A percentile compares a stretch with the other conserved stretches of the same genome.
Evolutionary conservation across 2,797 vertebrate genomes (phyloP).

Genomic region (Pipistrellus pygmaeus): DNA sequence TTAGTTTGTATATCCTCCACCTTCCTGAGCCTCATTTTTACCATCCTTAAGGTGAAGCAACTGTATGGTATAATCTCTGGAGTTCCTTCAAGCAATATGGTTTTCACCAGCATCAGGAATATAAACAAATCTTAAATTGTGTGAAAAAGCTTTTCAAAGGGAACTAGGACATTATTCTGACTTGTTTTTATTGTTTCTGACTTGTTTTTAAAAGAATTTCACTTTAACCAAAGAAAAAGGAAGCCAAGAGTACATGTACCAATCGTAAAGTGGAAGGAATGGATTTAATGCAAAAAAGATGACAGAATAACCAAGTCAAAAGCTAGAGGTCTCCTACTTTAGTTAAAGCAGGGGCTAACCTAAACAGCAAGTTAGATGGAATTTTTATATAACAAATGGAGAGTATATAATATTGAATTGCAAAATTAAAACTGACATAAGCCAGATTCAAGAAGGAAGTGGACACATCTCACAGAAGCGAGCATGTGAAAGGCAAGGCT

Average conservation of each 20-base stretch:
- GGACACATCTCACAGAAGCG: background rate
- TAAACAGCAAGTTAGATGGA: background rate
- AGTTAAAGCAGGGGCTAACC: slow-evolving; percentile 2
- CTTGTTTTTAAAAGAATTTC: slow-evolving; percentile 41
- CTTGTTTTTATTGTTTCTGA: slow-evolving; percentile 58
- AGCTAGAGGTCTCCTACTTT: background rate
- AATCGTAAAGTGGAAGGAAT: slow-evolving; percentile 63
- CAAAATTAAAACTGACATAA: background rate
- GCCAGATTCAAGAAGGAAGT: background rate
- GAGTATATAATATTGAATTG: slow-evolving; percentile 20
- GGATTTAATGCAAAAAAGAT: slow-evolving; percentile 36
- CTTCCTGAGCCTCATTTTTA: slow-evolving; percentile 1
- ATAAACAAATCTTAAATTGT: slow-evolving; percentile 41
- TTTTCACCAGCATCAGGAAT: slow-evolving; percentile 52
- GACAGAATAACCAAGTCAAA: slow-evolving; percentile 52
- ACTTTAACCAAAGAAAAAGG: slow-evolving; percentile 65
- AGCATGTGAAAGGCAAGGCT: background rate
- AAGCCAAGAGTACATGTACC: slow-evolving; percentile 35
- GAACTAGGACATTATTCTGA: slow-evolving; percentile 12
- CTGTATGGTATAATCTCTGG: background rate
- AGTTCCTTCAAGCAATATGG: background rate
- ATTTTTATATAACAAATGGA: background rate
- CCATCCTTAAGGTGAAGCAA: slow-evolving; percentile 13
- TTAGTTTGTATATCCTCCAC: background rate
- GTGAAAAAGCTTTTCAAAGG: slow-evolving; percentile 47